Evolutionary conservation across 2,797 vertebrate species (phyloP).

Genomic region (Mionectes olivaceus): DNA sequence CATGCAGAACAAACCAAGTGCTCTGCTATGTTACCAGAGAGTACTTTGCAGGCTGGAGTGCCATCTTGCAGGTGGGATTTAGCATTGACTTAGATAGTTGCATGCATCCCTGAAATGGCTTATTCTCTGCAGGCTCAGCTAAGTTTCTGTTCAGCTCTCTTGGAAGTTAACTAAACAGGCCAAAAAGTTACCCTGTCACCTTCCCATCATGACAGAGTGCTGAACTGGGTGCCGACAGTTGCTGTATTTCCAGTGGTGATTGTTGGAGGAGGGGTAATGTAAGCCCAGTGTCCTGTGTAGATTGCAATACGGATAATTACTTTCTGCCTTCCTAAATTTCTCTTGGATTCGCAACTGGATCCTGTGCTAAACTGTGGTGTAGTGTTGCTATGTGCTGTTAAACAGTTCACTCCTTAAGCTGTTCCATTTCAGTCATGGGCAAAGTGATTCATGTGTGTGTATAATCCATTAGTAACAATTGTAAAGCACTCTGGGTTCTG

Average conservation of each 20-base stretch:
- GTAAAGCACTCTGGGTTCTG: conserved; percentile 52
- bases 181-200: background rate
- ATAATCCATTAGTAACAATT: conserved; percentile 73
- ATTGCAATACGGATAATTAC: background rate
- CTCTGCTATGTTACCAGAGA: background rate
- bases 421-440: conserved; percentile 66
- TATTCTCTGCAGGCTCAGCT: background rate
- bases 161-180: background rate
- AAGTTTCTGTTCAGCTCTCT: background rate
- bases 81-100: background rate
- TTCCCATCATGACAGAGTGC: background rate
- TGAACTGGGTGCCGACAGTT: background rate
- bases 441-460: conserved; percentile 69
- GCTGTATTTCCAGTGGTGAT: background rate
- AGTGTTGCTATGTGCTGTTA: conserved; percentile 58
- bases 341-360: conserved; percentile 32
- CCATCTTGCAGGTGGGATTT: background rate
- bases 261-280: background rate
- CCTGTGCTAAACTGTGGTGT: conserved; percentile 44
- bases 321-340: conserved; percentile 27
- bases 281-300: background rate
- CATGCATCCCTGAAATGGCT: background rate
- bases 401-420: conserved; percentile 57
- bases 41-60: background rate
- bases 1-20: background rate